Evolutionary conservation across 92 coral and sea anemone genomes (phyloP), one percentile per base, ranked within the genome.

Genomic region (Metridium senile): DNA sequence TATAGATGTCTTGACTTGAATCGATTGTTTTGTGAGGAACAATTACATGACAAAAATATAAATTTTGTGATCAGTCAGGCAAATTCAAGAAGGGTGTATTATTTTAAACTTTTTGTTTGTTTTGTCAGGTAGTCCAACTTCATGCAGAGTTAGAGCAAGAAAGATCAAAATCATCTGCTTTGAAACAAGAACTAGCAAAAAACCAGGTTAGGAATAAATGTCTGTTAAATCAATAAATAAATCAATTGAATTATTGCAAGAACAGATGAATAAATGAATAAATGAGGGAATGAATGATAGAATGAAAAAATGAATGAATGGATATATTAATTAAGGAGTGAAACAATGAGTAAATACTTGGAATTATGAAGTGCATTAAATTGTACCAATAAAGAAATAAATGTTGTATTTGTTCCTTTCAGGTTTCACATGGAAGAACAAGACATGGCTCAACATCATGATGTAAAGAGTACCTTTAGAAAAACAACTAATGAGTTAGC

Each of bases 131-230:
- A 35, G 89, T 89, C 27, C 88, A 91, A 74, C 83, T 91, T 52
- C 93, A 88, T 80, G 80, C 84, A 0, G 93, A 91, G 74, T 64
- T 91, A 73, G 97, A 91, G 56, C 97, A 91, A 76, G 97, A 91
- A 73, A 71, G 97, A 78, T 91, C 97, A 7, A 91, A 85, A 66
- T 80, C 88, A 9, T 89, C 92, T 57, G 85, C 97, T 61, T 69
- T 89, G 29, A 85, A 75, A 68, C 79, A 70, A 32, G 97, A 91
- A 26, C 21, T 91, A 49, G 68, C 82, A 23, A 91, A 85, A 82
- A 52, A 75, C 21, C 91, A 87, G 87, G 97, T 91, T 66, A 30
- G 68, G 68, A 22, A 11, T 6, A 30, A 16, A 7, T 34, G 13
- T 19, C 8, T 68, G 16, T 0, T 34, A 9, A 0, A 20, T 16